Percentiles rank a stretch among this genome's conserved stretches.
phyloP scores from a whole-genome alignment of 2,797 vertebrate genomes.

The Dendrocincla tyrannina region DNA sequence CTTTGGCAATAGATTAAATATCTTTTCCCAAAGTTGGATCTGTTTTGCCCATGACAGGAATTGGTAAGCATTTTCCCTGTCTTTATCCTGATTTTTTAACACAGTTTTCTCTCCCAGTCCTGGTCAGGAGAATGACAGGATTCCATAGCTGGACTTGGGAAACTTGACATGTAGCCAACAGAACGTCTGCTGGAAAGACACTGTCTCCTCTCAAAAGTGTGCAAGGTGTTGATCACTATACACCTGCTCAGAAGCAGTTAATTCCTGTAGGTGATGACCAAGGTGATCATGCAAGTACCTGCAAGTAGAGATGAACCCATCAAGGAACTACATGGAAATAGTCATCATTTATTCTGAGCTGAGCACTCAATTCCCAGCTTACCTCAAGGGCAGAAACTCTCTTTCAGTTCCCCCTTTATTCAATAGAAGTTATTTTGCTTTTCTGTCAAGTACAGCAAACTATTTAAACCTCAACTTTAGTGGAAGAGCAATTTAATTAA shows the following conservation, averaged over 20 bases:
- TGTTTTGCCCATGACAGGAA: neutral
- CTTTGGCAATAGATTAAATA: neutral
- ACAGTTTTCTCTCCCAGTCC: neutral
- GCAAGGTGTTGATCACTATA: neutral
- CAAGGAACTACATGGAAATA: neutral
- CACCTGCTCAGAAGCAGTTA: neutral
- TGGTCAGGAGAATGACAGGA: neutral
- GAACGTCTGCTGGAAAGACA: neutral
- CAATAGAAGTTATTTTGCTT: slow-evolving; percentile 1
- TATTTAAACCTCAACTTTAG: slow-evolving; percentile 2
- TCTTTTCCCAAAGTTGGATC: neutral
- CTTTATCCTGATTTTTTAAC: neutral
- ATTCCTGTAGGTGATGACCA: neutral
- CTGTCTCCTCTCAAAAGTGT: neutral
- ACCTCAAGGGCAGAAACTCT: neutral
- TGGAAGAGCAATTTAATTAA: slow-evolving; percentile 41
- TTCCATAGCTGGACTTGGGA: neutral
- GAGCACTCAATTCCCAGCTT: neutral
- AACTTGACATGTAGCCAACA: neutral
- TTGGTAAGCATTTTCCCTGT: neutral
- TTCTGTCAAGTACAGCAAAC: slow-evolving; percentile 4
- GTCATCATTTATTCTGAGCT: neutral
- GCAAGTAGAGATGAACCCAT: neutral
- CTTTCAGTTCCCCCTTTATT: neutral
- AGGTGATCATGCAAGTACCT: neutral